phyloP scores from a whole-genome alignment of 2,797 vertebrate species.

The Ceryle rudis region DNA sequence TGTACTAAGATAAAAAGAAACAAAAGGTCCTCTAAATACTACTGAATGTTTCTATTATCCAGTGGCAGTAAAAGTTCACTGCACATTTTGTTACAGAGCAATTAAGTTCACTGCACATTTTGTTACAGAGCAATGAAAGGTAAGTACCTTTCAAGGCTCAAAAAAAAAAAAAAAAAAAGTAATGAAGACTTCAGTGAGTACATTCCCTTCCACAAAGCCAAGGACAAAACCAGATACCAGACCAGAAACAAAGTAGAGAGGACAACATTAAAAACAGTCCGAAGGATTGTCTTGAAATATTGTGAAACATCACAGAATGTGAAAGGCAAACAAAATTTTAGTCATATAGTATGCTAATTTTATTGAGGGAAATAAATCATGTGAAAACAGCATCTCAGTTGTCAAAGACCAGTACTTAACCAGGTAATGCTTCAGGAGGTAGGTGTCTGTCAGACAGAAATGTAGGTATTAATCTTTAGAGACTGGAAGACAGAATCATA shows the following conservation, averaged over 20 bases:
- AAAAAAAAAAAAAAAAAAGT: neutral
- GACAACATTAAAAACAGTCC: neutral
- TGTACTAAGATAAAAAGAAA: slow-evolving; percentile 42
- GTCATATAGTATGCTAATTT: neutral
- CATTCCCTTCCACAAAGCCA: neutral
- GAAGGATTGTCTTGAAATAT: neutral
- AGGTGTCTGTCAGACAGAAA: neutral
- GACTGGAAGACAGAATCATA: neutral
- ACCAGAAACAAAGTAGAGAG: neutral
- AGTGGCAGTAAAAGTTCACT: neutral
- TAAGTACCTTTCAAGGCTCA: neutral
- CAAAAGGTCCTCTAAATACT: slow-evolving; percentile 42
- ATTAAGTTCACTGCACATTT: slow-evolving; percentile 23
- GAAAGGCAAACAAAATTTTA: neutral
- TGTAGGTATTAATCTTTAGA: neutral
- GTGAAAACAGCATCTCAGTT: neutral
- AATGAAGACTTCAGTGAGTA: neutral
- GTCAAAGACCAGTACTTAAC: neutral
- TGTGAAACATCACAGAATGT: neutral
- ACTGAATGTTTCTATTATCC: slow-evolving; percentile 11
- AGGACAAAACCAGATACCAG: neutral
- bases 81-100: slow-evolving; percentile 22
- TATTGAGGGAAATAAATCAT: neutral
- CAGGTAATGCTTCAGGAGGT: neutral
- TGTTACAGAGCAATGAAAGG: slow-evolving; percentile 15